Percentiles rank a stretch among this genome's conserved stretches.
These are phyloP conservation scores for Xiphophorus hellerii DNA, from an alignment of 2,113 vertebrate genomes.

Conservation along the genomic window DNA sequence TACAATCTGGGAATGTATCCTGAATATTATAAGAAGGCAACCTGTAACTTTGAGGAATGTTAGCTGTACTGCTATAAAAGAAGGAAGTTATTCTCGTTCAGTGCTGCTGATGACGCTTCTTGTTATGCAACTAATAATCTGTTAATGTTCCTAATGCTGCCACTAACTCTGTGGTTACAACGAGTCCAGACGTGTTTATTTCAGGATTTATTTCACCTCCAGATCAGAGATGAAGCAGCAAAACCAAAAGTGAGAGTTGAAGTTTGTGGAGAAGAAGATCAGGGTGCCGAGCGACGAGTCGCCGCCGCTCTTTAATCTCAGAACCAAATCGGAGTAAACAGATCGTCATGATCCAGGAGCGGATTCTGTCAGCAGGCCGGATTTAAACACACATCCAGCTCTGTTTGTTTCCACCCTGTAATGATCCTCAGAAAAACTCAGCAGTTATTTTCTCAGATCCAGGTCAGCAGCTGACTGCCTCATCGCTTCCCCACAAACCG, in stretches of 20 bases:
- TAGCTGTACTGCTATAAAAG: not conserved
- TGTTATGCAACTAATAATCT: not conserved
- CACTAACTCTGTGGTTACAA: not conserved
- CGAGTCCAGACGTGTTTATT: not conserved
- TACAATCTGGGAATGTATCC: not conserved
- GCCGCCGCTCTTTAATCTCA: not conserved
- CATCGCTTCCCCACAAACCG: no score
- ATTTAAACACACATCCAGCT: not conserved
- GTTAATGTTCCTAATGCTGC: not conserved
- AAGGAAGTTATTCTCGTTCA: not conserved
- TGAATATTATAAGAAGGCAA: not conserved
- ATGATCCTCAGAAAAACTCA: not conserved
- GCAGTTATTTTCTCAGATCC: not conserved
- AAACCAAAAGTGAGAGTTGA: not conserved
- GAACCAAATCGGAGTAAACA: not conserved
- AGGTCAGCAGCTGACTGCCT: not conserved
- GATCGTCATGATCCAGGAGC: not conserved
- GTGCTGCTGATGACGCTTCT: not conserved
- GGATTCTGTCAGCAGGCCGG: not conserved
- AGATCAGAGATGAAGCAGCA: not conserved
- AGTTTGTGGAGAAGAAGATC: not conserved
- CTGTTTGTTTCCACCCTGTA: not conserved
- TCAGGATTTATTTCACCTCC: not conserved
- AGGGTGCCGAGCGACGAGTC: not conserved
- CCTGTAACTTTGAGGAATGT: not conserved